phyloP scores from a whole-genome alignment of 1,140 invertebrate species.

The Paralvinella palmiformis region DNA sequence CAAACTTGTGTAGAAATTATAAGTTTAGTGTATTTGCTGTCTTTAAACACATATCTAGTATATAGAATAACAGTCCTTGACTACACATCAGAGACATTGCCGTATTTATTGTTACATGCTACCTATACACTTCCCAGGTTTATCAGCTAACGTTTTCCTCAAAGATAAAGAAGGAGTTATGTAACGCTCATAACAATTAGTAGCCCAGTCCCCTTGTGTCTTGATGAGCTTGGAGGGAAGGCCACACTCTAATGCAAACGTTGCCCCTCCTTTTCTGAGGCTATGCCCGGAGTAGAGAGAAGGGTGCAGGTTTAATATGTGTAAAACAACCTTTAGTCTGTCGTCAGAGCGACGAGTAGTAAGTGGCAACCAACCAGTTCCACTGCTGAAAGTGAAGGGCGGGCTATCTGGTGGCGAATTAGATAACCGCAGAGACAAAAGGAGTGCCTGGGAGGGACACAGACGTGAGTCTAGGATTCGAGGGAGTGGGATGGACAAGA shows the following conservation, averaged over 20 bases:
- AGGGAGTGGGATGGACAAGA: no score
- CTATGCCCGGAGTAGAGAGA: background rate
- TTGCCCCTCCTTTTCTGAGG: background rate
- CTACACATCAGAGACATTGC: background rate
- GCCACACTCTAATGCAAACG: background rate
- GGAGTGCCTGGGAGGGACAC: no score
- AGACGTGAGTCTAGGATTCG: no score
- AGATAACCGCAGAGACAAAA: background rate
- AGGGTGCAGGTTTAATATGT: background rate
- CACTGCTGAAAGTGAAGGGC: background rate
- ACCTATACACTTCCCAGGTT: background rate
- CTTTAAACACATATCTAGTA: background rate
- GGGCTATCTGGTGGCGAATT: background rate
- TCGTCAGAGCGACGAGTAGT: background rate
- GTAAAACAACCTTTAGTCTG: background rate
- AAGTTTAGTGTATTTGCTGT: no score
- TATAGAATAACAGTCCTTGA: background rate
- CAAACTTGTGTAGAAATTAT: background rate
- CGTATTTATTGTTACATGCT: background rate
- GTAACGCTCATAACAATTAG: conserved; percentile 3
- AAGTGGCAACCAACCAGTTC: background rate
- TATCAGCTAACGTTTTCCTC: background rate
- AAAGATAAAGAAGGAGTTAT: background rate
- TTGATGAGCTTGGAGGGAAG: background rate
- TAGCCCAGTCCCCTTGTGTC: no score